Evolutionary conservation across 2,797 vertebrate genomes (phyloP), one percentile per base, ranked within the genome.

Genomic region (Myotis planiceps): DNA sequence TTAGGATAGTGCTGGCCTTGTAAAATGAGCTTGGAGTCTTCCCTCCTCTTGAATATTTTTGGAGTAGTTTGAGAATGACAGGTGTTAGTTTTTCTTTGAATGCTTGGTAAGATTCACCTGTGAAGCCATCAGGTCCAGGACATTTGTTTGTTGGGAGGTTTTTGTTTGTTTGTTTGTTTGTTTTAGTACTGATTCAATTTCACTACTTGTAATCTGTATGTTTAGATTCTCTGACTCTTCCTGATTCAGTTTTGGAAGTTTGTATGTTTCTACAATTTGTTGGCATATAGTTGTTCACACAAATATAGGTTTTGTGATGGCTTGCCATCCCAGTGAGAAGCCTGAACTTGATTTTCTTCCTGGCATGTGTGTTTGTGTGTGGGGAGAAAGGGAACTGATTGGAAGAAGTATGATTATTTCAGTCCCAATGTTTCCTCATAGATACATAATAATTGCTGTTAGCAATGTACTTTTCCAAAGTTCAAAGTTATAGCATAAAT

Each of bases 401-500:
- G 13, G 39, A 42, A 32, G 18, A 75, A 19, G 10, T 27, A 16
- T 25, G 55, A 82, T 66, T 76, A 88, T 53, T 83, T 16, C 9
- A 71, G 65, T 29, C 10, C 25, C 25, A 19, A 0, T 49, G 19
- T 32, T 85, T 87, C 51, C 68, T 94, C 29, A 45, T 7, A 63
- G 65, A 34, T 25, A 71, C 9, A 45, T 32, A 80, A n/a, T 85
- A 91, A 75, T 23, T 68, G 75, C 60, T 66, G n/a, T 89, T n/a
- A 87, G 23, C 19, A 72, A 42, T 84, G 79, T 69, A 60, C 51
- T 92, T 92, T 92, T 45, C 72, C 6, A 85, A 96, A 92, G 47
- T 90, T 95, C 87, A 94, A 92, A 88, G 63, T 74, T 82, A 68
- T 47, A 90, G 65, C n/a, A 63, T 88, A 90, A 93, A 92, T 88